Percentiles rank a stretch among this genome's conserved stretches.
Conservation (phyloP, 2,113 vertebrate genomes). For the Nymphicus hollandicus region DNA sequence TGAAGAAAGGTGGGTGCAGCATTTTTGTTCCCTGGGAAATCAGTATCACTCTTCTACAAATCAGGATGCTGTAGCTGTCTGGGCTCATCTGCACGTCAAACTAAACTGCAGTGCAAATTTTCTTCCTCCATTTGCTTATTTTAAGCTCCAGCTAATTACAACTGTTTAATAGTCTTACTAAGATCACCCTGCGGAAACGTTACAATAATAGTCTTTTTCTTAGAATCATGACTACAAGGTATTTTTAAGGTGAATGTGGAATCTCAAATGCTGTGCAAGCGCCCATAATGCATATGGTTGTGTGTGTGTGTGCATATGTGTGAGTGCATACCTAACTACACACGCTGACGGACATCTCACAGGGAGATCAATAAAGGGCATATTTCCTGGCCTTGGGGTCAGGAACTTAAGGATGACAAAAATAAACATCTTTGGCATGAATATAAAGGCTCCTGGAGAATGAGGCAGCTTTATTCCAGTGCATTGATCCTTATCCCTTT, state of each 20-base stretch:
- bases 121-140: constrained; percentile 24
- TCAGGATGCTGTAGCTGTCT: not conserved
- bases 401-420: constrained; percentile 37
- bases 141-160: constrained; percentile 52
- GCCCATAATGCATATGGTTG: not conserved
- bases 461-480: not conserved
- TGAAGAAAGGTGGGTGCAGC: not conserved
- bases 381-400: not conserved
- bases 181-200: constrained; percentile 17
- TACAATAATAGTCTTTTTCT: constrained; percentile 16
- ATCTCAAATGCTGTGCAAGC: not conserved
- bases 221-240: not conserved
- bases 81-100: not conserved
- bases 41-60: constrained; percentile 13
- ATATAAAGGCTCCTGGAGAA: not conserved
- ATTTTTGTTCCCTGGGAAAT: constrained; percentile 15
- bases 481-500: not conserved
- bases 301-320: not conserved
- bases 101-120: constrained; percentile 6
- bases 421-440: not conserved
- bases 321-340: not conserved
- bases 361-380: not conserved
- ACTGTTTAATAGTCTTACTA: constrained; percentile 17
- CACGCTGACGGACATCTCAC: not conserved
- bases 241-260: not conserved